Percentiles rank a stretch among this genome's conserved stretches.
Evolutionary conservation across 2,888 invertebrate species (phyloP).

Genomic region (Brassicogethes aeneus): DNA sequence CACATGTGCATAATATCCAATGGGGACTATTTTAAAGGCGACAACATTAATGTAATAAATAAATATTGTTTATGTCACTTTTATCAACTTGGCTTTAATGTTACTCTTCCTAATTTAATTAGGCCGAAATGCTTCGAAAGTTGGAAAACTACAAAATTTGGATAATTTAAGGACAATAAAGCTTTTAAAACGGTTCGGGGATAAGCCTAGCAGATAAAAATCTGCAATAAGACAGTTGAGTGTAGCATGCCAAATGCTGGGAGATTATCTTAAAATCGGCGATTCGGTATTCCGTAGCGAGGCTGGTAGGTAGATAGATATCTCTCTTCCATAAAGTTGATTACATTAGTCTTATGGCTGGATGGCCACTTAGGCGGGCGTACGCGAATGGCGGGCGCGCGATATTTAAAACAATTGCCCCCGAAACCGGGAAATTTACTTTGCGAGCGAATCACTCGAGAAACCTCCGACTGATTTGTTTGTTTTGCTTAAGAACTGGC

Average conservation of each 20-base stretch:
- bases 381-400: slow-evolving; percentile 11
- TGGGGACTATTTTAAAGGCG: no score
- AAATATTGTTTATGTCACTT: no score
- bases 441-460: background rate
- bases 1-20: no score
- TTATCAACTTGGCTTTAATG: no score
- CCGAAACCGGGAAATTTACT: slow-evolving; percentile 3
- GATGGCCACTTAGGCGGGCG: slow-evolving; percentile 23
- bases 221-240: slow-evolving; percentile 20
- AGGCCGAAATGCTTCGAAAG: background rate
- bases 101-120: no score
- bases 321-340: slow-evolving; percentile 25
- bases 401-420: slow-evolving; percentile 9
- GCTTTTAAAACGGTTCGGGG: slow-evolving; percentile 14
- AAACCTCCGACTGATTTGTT: slow-evolving; percentile 7
- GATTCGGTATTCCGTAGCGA: slow-evolving; percentile 23
- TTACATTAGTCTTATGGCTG: slow-evolving; percentile 22
- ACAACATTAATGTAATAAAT: no score
- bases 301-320: slow-evolving; percentile 23
- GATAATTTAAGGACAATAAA: slow-evolving; percentile 14
- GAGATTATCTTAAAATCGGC: slow-evolving; percentile 23
- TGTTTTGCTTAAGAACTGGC: slow-evolving; percentile 6
- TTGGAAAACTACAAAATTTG: background rate
- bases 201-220: slow-evolving; percentile 20
- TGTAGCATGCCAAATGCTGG: slow-evolving; percentile 18